Evolutionary conservation across 1,140 invertebrate genomes (phyloP).

Genomic region (Drosophila pandora): DNA sequence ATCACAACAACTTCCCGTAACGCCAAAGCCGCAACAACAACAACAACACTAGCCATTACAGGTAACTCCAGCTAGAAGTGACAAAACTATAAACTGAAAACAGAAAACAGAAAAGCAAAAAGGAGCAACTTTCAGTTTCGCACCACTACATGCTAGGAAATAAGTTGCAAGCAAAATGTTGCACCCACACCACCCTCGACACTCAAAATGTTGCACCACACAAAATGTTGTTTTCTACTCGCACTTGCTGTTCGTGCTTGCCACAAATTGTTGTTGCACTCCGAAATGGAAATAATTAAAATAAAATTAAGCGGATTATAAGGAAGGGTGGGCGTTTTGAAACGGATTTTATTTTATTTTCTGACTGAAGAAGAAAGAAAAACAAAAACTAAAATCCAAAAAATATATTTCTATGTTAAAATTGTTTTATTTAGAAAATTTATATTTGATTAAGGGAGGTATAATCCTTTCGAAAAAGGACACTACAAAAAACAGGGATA

Average conservation of each 20-base stretch:
- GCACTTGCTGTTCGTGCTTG: conserved; percentile 7
- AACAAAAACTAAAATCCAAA: neutral
- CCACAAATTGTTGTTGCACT: conserved; percentile 23
- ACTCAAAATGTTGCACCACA: conserved; percentile 4
- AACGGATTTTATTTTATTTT: neutral
- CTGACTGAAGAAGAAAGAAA: neutral
- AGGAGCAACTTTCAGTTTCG: conserved; percentile 50
- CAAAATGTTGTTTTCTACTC: neutral
- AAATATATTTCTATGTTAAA: neutral
- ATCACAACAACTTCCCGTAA: conserved; percentile 80
- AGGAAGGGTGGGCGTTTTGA: neutral
- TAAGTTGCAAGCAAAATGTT: conserved; percentile 8
- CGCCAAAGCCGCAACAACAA: conserved; percentile 77
- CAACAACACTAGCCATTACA: conserved; percentile 77
- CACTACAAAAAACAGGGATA: no score
- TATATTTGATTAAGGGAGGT: no score
- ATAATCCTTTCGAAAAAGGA: no score
- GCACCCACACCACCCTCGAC: conserved; percentile 5
- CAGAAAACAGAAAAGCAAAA: neutral
- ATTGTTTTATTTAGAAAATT: no score
- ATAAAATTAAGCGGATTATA: neutral
- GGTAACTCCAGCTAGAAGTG: conserved; percentile 54
- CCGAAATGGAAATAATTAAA: conserved; percentile 5
- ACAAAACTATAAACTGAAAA: neutral
- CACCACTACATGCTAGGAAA: conserved; percentile 38